Evolutionary conservation across 2,888 invertebrate species (phyloP), one percentile per base, ranked within the genome.

Genomic region (Candidula unifasciata): DNA sequence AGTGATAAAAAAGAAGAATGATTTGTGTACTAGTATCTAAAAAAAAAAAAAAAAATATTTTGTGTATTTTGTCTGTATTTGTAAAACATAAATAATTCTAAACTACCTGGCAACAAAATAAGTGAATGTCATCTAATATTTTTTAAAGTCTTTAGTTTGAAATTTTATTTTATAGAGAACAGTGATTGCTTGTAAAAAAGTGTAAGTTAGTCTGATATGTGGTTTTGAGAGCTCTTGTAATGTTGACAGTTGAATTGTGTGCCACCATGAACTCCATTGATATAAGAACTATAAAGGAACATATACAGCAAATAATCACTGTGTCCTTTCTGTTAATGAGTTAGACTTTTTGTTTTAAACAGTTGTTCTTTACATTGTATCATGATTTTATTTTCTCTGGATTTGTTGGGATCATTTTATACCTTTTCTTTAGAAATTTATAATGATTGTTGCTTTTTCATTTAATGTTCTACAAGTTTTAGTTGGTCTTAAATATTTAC

Each of bases 221-320:
- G 60, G 24, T n/a, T n/a, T 60, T 2, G n/a, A 24, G n/a, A 24
- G n/a, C 24, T 13, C 60, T 8, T 27, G 44, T 27, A 21, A 30
- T 74, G 30, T 44, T 18, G 27, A 30, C 30, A 74, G 30, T 30
- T 54, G 6, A 30, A 54, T 74, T 6, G 30, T 54, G 18, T 74
- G 30, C 52, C 18, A 54, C 30, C 54, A 54, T 74, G 52, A 30
- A 74, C 74, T 54, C 44, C 52, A 30, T 54, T 74, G 21, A 74
- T 74, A 54, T 54, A 74, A 74, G 30, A 44, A 74, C 74, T 18
- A 74, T 73, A 74, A 74, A 54, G 54, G 30, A 54, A 30, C 30
- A 30, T 74, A 30, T 74, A 74, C 52, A 74, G 54, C 52, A 27
- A 27, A 54, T 54, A 8, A 16, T 74, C 2, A 18, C 30, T 24